Conservation (phyloP, 2,888 invertebrate species). For the Exocentrus adspersus region DNA sequence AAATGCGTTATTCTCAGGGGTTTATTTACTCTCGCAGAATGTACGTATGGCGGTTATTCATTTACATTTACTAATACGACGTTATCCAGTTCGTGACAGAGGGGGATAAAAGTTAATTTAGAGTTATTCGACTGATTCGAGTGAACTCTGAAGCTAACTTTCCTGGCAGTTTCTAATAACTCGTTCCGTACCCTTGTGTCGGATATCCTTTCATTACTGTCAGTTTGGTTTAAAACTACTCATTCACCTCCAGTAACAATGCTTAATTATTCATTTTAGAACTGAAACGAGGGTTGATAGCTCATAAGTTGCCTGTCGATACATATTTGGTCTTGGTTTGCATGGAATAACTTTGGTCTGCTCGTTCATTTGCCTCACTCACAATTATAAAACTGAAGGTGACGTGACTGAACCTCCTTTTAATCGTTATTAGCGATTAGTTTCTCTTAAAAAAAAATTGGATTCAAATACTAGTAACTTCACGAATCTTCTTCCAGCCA, state of each 20-base stretch:
- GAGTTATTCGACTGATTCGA: neutral
- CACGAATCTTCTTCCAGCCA: too few relatives aligned
- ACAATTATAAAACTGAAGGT: neutral
- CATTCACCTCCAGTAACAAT: slow-evolving; percentile 11
- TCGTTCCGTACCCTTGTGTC: neutral
- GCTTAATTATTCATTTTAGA: slow-evolving; percentile 20
- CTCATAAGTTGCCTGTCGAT: slow-evolving; percentile 24
- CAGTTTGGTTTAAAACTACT: slow-evolving; percentile 3
- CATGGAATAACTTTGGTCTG: slow-evolving; percentile 10
- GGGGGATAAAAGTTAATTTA: neutral
- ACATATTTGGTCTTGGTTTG: neutral
- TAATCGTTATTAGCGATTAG: too few relatives aligned
- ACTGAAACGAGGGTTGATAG: slow-evolving; percentile 23
- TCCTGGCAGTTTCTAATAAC: neutral
- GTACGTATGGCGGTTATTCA: too few relatives aligned
- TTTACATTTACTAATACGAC: too few relatives aligned
- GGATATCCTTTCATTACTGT: slow-evolving; percentile 4
- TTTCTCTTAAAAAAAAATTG: too few relatives aligned
- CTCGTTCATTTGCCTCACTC: neutral
- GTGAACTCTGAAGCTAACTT: neutral
- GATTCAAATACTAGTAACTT: too few relatives aligned
- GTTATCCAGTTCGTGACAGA: neutral
- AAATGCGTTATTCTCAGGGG: too few relatives aligned
- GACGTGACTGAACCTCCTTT: too few relatives aligned
- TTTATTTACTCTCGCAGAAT: too few relatives aligned